Percentiles rank a stretch among this genome's conserved stretches.
These are phyloP conservation scores for Antheraea yamamai DNA, from an alignment of 2,888 invertebrate species.

Conservation along the genomic window DNA sequence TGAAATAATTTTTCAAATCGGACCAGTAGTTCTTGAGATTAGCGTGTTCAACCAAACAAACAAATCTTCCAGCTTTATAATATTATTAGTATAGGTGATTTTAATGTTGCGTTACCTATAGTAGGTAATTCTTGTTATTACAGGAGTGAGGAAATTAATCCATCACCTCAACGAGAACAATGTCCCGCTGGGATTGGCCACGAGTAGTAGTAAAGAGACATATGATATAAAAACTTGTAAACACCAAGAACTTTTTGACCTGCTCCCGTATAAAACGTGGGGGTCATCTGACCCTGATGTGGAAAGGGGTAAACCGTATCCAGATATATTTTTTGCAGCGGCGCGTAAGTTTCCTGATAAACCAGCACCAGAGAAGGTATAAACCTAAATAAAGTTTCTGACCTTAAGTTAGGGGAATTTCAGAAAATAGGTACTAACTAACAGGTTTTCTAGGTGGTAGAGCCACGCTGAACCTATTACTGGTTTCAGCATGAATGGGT, in stretches of 20 bases:
- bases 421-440: too few relatives aligned
- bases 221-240: slow-evolving; percentile 86
- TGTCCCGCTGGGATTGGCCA: slow-evolving; percentile 92
- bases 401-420: too few relatives aligned
- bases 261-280: slow-evolving; percentile 88
- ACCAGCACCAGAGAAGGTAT: slow-evolving; percentile 82
- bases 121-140: slow-evolving; percentile 40
- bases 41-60: too few relatives aligned
- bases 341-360: slow-evolving; percentile 87
- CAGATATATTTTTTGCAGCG: slow-evolving; percentile 92
- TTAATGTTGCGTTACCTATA: neutral
- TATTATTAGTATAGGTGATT: too few relatives aligned
- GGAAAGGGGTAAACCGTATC: slow-evolving; percentile 92
- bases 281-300: slow-evolving; percentile 93
- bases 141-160: slow-evolving; percentile 89
- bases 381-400: too few relatives aligned
- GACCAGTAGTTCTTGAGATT: too few relatives aligned
- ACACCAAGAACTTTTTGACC: slow-evolving; percentile 85
- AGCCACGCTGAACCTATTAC: too few relatives aligned
- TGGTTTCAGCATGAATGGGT: too few relatives aligned
- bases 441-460: too few relatives aligned
- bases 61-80: too few relatives aligned
- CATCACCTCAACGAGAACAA: slow-evolving; percentile 86
- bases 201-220: slow-evolving; percentile 89
- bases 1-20: too few relatives aligned